phyloP scores from a whole-genome alignment of 2,113 vertebrate species.

The Laticauda colubrina region DNA sequence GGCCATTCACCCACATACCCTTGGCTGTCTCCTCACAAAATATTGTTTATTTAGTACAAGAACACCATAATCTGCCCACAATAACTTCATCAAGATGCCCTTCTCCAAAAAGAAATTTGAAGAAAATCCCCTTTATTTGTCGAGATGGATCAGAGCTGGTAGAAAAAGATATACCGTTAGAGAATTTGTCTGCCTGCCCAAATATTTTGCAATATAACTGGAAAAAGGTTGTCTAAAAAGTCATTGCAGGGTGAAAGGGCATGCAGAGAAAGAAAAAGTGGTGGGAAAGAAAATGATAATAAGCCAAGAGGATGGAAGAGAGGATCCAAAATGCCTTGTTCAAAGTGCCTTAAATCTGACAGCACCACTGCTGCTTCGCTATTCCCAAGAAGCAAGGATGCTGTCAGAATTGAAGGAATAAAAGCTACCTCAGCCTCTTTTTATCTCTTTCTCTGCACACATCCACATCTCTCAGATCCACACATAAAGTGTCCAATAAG shows the following conservation, averaged over 20 bases:
- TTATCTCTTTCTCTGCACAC: neutral
- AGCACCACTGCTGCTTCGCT: neutral
- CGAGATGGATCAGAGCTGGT: neutral
- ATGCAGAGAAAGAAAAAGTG: neutral
- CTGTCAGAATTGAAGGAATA: neutral
- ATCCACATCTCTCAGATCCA: neutral
- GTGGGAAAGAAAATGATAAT: neutral
- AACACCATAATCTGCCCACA: neutral
- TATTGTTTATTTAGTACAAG: neutral
- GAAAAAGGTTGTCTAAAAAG: neutral
- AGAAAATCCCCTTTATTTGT: neutral
- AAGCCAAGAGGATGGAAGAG: neutral
- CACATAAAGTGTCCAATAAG: too few relatives aligned
- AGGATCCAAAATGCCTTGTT: neutral
- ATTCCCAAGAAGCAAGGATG: neutral
- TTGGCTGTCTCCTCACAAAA: neutral
- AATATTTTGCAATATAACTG: neutral
- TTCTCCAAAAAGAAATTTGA: neutral
- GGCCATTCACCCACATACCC: neutral
- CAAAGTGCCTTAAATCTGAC: neutral
- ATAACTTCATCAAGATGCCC: neutral
- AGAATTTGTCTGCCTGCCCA: neutral
- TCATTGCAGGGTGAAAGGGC: neutral
- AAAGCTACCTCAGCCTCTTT: neutral
- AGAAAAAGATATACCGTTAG: neutral